Evolutionary conservation across 2,113 vertebrate species (phyloP).

Genomic region (Neolamprologus sp.): DNA sequence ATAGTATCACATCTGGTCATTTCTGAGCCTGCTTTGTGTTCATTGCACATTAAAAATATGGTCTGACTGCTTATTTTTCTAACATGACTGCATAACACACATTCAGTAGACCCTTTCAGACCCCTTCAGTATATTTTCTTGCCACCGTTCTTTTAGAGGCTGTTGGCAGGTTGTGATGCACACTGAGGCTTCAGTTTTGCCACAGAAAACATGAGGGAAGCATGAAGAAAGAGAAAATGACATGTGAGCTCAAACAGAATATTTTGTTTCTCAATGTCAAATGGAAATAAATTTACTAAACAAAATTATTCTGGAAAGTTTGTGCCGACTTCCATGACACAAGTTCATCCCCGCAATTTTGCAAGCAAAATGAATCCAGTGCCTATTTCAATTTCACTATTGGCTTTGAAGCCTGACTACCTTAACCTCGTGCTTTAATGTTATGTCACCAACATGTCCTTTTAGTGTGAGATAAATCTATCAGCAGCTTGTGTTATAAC

Average conservation of each 20-base stretch:
- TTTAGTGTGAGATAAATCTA: not conserved
- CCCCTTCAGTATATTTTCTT: not conserved
- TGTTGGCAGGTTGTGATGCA: not conserved
- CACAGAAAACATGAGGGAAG: not conserved
- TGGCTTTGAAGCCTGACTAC: not conserved
- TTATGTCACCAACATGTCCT: not conserved
- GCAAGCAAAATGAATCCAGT: not conserved
- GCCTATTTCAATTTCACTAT: not conserved
- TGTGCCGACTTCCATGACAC: accelerated
- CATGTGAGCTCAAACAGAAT: not conserved
- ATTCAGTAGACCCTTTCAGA: not conserved
- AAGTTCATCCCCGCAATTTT: accelerated
- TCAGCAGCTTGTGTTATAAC: not conserved
- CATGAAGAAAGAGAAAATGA: not conserved
- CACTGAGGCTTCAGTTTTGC: not conserved
- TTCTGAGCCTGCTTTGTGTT: not conserved
- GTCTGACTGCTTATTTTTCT: not conserved
- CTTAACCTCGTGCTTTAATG: not conserved
- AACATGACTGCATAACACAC: not conserved
- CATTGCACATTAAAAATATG: not conserved
- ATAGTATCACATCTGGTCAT: not conserved
- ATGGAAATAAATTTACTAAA: not conserved
- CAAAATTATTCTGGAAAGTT: accelerated
- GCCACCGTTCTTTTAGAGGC: not conserved
- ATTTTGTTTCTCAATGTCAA: accelerated